Evolutionary conservation across 2,888 invertebrate species (phyloP).

Genomic region (Pogonocherus hispidulus): DNA sequence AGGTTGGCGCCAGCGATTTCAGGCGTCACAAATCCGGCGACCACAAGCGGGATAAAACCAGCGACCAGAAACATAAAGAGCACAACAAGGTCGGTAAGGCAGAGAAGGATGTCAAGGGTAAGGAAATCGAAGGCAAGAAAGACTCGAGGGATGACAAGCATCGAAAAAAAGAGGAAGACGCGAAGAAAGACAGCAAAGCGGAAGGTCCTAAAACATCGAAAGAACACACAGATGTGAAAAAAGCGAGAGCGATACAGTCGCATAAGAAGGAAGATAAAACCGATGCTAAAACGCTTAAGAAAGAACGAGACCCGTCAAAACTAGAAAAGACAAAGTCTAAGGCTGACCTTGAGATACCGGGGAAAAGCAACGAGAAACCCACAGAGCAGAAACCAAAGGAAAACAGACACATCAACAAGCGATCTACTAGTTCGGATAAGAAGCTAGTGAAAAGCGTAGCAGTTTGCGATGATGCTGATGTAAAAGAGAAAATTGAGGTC

Average conservation of each 20-base stretch:
- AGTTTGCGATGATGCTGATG: conserved; percentile 47
- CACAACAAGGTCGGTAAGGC: background rate
- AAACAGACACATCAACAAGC: conserved; percentile 33
- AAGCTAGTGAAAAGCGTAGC: conserved; percentile 52
- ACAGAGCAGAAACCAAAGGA: conserved; percentile 34
- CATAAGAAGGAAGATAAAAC: conserved; percentile 45
- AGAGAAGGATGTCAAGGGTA: conserved; percentile 9
- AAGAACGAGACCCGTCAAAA: conserved; percentile 27
- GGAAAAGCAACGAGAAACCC: conserved; percentile 20
- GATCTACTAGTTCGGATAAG: conserved; percentile 53
- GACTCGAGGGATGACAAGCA: conserved; percentile 30
- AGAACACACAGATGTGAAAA: background rate
- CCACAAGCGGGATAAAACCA: conserved; percentile 44
- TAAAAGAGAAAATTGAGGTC: conserved; percentile 5
- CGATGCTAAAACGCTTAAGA: conserved; percentile 37
- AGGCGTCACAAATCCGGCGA: conserved; percentile 56
- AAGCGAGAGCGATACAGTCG: conserved; percentile 16
- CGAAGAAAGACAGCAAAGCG: conserved; percentile 14
- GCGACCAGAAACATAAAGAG: conserved; percentile 21
- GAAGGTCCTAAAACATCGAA: background rate
- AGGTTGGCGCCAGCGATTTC: conserved; percentile 57
- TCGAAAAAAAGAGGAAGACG: conserved; percentile 32
- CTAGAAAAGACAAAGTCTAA: conserved; percentile 27
- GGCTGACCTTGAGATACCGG: conserved; percentile 20
- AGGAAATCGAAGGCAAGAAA: conserved; percentile 30